Evolutionary conservation across 2,888 invertebrate genomes (phyloP).

Genomic region (Tuta absoluta): DNA sequence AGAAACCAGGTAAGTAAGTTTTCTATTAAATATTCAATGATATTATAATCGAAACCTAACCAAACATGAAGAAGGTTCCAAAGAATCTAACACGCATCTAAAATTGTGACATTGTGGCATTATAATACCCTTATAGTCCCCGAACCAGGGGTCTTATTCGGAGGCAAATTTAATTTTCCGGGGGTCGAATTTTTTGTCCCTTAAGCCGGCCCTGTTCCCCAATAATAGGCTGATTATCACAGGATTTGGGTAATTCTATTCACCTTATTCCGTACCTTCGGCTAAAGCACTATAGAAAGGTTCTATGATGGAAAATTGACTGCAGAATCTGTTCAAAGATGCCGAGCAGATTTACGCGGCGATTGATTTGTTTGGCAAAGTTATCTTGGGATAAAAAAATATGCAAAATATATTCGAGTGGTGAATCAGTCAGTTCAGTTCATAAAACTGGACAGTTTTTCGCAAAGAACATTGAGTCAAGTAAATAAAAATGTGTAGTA

Average conservation of each 20-base stretch:
- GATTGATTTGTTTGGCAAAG: no score
- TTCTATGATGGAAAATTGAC: background rate
- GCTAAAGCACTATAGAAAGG: slow-evolving; percentile 5
- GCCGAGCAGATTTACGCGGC: background rate
- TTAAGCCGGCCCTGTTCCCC: slow-evolving; percentile 14
- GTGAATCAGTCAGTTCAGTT: no score
- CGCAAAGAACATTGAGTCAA: no score
- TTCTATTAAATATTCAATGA: no score
- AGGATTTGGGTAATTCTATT: slow-evolving; percentile 19
- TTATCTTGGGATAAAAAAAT: no score
- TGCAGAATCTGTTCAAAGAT: background rate
- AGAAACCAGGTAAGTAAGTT: no score
- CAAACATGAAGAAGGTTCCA: background rate
- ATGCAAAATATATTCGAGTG: no score
- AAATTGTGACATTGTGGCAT: background rate
- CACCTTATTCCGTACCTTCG: slow-evolving; percentile 15
- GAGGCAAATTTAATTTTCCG: slow-evolving; percentile 21
- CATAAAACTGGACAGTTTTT: no score
- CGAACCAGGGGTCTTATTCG: background rate
- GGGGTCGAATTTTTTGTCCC: slow-evolving; percentile 14
- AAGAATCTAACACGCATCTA: background rate
- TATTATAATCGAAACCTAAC: background rate
- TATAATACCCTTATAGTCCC: slow-evolving; percentile 14
- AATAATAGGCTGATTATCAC: slow-evolving; percentile 22
- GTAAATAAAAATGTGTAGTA: no score